Evolutionary conservation across 2,797 vertebrate genomes (phyloP).

Genomic region (Gymnoscopelus microlampas): DNA sequence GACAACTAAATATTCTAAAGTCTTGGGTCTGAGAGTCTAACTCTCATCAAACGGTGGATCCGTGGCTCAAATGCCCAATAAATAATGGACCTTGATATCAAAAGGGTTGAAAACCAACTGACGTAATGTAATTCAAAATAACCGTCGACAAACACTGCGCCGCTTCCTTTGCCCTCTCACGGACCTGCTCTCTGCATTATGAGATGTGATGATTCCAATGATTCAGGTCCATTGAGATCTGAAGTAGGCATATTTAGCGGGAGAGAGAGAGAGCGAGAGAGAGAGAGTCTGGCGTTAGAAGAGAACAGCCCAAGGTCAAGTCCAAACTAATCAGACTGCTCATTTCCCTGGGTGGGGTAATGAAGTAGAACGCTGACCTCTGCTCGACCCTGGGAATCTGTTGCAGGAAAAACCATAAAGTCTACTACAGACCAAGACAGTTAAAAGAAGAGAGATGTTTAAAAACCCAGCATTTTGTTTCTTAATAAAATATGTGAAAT

Average conservation of each 20-base stretch:
- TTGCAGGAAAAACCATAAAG: slow-evolving; percentile 43
- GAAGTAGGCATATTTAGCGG: slow-evolving; percentile 41
- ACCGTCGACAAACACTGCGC: too few species aligned
- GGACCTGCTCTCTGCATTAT: too few species aligned
- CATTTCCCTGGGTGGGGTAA: slow-evolving; percentile 69
- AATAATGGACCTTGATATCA: too few species aligned
- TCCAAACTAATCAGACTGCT: slow-evolving; percentile 74
- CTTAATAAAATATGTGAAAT: slow-evolving; percentile 49
- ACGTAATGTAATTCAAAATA: too few species aligned
- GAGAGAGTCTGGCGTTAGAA: slow-evolving; percentile 42
- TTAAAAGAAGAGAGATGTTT: slow-evolving; percentile 58
- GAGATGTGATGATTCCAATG: slow-evolving; percentile 35
- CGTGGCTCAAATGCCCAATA: too few species aligned
- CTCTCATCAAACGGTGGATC: too few species aligned
- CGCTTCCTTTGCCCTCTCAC: too few species aligned
- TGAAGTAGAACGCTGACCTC: slow-evolving; percentile 72
- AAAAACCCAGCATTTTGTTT: slow-evolving; percentile 47
- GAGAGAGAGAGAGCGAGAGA: too few species aligned
- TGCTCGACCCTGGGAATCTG: slow-evolving; percentile 64
- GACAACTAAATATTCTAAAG: too few species aligned
- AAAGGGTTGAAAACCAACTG: too few species aligned
- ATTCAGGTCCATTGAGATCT: slow-evolving; percentile 50
- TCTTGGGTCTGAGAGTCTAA: too few species aligned
- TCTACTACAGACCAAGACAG: slow-evolving; percentile 63
- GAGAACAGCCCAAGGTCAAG: slow-evolving; percentile 69